Evolutionary conservation across 2,888 invertebrate genomes (phyloP).

Genomic region (Nysson spinosus): DNA sequence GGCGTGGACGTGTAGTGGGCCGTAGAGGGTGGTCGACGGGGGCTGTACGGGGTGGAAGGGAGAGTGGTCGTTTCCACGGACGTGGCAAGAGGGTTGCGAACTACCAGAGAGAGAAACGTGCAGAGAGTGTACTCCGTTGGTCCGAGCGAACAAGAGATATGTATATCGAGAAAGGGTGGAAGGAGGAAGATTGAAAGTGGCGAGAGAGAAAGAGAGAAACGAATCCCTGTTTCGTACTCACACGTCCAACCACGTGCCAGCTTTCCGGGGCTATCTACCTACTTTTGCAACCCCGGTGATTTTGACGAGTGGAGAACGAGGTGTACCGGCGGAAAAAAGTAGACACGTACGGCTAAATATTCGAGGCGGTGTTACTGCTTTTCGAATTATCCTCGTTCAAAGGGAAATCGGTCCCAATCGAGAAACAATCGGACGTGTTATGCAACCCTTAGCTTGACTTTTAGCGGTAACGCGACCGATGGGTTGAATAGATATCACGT

Average conservation of each 20-base stretch:
- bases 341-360: conserved; percentile 2
- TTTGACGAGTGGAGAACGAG: conserved; percentile 73
- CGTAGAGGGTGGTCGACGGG: conserved; percentile 55
- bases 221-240: conserved; percentile 42
- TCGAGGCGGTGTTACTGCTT: not conserved
- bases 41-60: conserved; percentile 33
- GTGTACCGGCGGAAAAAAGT: conserved; percentile 13
- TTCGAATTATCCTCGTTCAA: not conserved
- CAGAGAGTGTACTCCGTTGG: conserved; percentile 5
- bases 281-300: conserved; percentile 72
- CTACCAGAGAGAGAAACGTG: conserved; percentile 11
- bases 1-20: conserved; percentile 75
- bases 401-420: conserved; percentile 25
- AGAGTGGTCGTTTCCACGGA: conserved; percentile 50
- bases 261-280: conserved; percentile 68
- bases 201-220: conserved; percentile 22
- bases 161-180: conserved; percentile 17
- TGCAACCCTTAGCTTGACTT: conserved; percentile 54
- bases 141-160: conserved; percentile 24
- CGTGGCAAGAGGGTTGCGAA: conserved; percentile 48
- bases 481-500: conserved; percentile 44
- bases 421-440: conserved; percentile 50
- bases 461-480: conserved; percentile 45
- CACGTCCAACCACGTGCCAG: conserved; percentile 60
- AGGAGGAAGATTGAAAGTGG: conserved; percentile 27